These are phyloP conservation scores for Cyanoderma ruficeps DNA, from an alignment of 2,113 vertebrate species.

Conservation along the genomic window DNA sequence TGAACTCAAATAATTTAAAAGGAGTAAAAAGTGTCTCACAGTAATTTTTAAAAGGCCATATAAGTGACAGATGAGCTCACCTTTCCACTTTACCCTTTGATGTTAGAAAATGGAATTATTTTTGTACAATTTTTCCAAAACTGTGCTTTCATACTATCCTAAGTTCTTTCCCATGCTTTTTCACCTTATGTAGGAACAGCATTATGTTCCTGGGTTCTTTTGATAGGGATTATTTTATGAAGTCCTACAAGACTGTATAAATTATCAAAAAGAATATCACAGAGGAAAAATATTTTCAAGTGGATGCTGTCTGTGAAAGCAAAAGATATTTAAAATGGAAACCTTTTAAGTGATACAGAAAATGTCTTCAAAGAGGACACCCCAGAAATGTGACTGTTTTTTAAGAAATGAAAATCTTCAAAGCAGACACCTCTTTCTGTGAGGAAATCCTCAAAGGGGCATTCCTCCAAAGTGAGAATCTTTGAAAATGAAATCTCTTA, in stretches of 20 bases:
- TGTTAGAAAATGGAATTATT: neutral
- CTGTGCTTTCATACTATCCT: neutral
- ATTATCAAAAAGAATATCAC: constrained; percentile 24
- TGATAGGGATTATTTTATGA: neutral
- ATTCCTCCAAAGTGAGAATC: constrained; percentile 60
- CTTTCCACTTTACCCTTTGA: neutral
- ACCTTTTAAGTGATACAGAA: constrained; percentile 63
- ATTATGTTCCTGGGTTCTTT: neutral
- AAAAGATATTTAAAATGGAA: constrained; percentile 52
- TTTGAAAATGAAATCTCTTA: constrained; percentile 73
- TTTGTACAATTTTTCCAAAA: neutral
- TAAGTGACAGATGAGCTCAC: constrained; percentile 22
- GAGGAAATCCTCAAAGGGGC: constrained; percentile 69
- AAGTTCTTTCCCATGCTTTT: neutral
- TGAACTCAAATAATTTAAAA: constrained; percentile 51
- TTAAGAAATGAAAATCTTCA: constrained; percentile 66
- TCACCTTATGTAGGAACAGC: neutral
- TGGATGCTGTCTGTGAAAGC: neutral
- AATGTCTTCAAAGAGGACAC: constrained; percentile 72
- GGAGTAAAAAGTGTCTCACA: constrained; percentile 2
- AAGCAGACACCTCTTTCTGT: constrained; percentile 61
- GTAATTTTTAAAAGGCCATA: constrained; percentile 36
- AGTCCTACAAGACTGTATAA: neutral
- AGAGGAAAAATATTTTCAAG: constrained; percentile 35
- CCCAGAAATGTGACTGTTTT: constrained; percentile 61